Conservation (phyloP, 2,888 invertebrate genomes). For the Smittia sp. region DNA sequence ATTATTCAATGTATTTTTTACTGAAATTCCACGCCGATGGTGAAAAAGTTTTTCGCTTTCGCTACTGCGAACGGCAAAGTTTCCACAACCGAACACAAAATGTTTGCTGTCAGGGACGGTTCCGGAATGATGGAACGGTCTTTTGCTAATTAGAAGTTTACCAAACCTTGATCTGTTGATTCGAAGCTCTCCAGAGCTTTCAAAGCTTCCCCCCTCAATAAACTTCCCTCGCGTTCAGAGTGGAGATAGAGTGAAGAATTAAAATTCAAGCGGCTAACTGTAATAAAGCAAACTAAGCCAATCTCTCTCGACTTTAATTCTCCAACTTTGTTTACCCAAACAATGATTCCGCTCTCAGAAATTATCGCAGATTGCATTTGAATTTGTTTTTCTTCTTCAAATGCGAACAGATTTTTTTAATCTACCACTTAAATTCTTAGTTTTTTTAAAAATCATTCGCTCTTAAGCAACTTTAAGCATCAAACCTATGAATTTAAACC, state of each 20-base stretch:
- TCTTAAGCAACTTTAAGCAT: no score
- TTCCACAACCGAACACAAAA: background rate
- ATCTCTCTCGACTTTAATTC: background rate
- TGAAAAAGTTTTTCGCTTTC: background rate
- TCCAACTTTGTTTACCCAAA: background rate
- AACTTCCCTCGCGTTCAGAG: background rate
- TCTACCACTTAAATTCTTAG: no score
- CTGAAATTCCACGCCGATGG: background rate
- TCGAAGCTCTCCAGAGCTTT: no score
- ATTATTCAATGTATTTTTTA: background rate
- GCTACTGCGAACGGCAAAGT: background rate
- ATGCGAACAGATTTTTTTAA: no score
- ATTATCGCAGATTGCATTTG: no score
- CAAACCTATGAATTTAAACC: no score
- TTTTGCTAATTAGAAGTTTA: background rate
- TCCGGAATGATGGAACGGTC: background rate
- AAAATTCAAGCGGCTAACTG: slow-evolving; percentile 22
- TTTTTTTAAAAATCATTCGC: no score
- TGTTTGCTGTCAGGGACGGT: no score
- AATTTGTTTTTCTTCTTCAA: no score
- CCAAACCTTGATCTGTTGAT: no score
- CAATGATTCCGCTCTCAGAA: background rate
- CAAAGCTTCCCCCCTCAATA: background rate
- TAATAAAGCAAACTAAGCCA: slow-evolving; percentile 38
- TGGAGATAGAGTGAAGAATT: background rate